Percentiles rank a stretch among this genome's conserved stretches.
These are phyloP conservation scores for Salvelinus fontinalis DNA, from an alignment of 2,113 vertebrate species.

Conservation along the genomic window DNA sequence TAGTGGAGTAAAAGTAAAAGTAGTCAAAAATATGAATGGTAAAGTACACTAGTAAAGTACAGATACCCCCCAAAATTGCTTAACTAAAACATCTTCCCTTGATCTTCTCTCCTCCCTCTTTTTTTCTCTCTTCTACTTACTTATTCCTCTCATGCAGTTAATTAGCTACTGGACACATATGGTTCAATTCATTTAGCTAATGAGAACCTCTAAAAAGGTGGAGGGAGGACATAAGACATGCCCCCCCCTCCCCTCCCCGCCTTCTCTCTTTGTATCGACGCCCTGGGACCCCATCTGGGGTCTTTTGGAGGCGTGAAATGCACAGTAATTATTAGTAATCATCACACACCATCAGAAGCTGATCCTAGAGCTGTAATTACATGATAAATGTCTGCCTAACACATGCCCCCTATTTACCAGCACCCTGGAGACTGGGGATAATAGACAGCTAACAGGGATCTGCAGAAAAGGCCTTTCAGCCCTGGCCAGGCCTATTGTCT, in stretches of 20 bases:
- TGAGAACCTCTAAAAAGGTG: slow-evolving; percentile 76
- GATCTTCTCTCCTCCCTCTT: not conserved
- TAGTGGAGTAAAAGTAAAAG: too few relatives aligned
- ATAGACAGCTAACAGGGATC: slow-evolving; percentile 81
- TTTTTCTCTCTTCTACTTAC: slow-evolving; percentile 9
- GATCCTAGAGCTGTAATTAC: slow-evolving; percentile 87
- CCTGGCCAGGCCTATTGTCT: slow-evolving; percentile 71
- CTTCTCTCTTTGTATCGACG: slow-evolving; percentile 75
- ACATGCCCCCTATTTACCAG: slow-evolving; percentile 82
- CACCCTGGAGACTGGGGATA: slow-evolving; percentile 80
- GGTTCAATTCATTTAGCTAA: slow-evolving; percentile 90
- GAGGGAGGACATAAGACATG: slow-evolving; percentile 35
- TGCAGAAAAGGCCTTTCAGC: slow-evolving; percentile 73
- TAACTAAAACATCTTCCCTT: not conserved
- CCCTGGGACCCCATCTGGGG: slow-evolving; percentile 93
- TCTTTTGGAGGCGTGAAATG: slow-evolving; percentile 95
- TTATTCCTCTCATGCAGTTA: slow-evolving; percentile 39
- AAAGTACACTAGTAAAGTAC: too few relatives aligned
- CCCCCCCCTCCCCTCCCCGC: slow-evolving; percentile 35
- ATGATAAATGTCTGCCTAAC: slow-evolving; percentile 92
- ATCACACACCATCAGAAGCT: slow-evolving; percentile 88
- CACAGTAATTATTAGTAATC: slow-evolving; percentile 91
- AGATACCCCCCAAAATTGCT: not conserved
- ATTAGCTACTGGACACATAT: slow-evolving; percentile 78
- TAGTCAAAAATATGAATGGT: too few relatives aligned